Conservation (phyloP, 1,140 invertebrate genomes). For the Apis cerana region DNA sequence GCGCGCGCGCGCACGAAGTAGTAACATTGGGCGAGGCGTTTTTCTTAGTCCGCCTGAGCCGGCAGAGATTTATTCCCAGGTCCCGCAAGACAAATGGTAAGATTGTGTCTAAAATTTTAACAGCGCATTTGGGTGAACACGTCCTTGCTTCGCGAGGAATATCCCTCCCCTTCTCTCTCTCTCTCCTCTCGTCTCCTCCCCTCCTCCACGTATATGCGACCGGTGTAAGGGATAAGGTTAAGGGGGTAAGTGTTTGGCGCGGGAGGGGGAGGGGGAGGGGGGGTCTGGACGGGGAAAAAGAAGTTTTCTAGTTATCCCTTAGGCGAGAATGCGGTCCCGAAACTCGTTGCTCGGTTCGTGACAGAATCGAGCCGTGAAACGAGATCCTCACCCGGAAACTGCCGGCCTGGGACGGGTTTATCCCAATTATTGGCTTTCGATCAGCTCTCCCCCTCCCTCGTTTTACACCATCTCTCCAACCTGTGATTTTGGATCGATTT, state of each 20-base stretch:
- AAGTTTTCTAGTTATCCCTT: slow-evolving; percentile 80
- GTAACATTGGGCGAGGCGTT: slow-evolving; percentile 76
- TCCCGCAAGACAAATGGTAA: slow-evolving; percentile 81
- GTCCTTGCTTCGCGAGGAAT: slow-evolving; percentile 72
- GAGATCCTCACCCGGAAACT: slow-evolving; percentile 72
- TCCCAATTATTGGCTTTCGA: slow-evolving; percentile 76
- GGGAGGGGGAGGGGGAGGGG: slow-evolving; percentile 17
- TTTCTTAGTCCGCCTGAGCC: slow-evolving; percentile 81
- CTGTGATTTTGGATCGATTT: slow-evolving; percentile 6
- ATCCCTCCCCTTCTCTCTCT: slow-evolving; percentile 14
- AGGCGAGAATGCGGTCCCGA: slow-evolving; percentile 68
- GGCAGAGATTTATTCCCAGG: slow-evolving; percentile 80
- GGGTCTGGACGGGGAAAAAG: slow-evolving; percentile 62
- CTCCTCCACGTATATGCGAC: slow-evolving; percentile 44
- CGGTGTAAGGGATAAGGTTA: slow-evolving; percentile 71
- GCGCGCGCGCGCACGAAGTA: slow-evolving; percentile 29
- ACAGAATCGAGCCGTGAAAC: slow-evolving; percentile 81
- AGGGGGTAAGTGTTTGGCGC: slow-evolving; percentile 50
- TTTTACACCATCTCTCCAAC: slow-evolving; percentile 26
- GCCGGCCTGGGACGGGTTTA: slow-evolving; percentile 64
- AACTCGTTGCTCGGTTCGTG: slow-evolving; percentile 71
- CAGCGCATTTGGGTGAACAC: slow-evolving; percentile 81
- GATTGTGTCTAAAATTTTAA: slow-evolving; percentile 83
- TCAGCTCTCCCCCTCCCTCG: slow-evolving; percentile 33
- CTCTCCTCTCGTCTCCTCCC: background rate